Conservation (phyloP, 2,797 vertebrate species). For the Pempheris klunzingeri region DNA sequence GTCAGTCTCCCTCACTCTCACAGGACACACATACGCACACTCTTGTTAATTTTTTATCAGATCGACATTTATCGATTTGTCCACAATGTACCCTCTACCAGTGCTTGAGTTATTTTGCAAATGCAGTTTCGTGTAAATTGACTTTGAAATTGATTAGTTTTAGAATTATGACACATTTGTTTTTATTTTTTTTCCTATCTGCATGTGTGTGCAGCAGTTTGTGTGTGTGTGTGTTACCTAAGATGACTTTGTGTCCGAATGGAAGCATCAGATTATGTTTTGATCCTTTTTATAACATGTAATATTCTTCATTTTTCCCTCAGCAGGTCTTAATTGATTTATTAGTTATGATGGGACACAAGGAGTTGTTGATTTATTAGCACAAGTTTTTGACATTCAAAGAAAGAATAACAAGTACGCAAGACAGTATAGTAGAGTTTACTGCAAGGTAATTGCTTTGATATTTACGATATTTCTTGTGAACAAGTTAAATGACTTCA, state of each 20-base stretch:
- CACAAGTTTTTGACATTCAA: conserved; percentile 5
- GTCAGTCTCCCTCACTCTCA: background rate
- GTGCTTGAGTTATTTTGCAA: conserved; percentile 45
- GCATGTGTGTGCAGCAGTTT: background rate
- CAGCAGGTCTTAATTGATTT: conserved; percentile 23
- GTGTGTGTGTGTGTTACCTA: background rate
- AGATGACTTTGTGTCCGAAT: conserved; percentile 44
- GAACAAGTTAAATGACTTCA: too few species aligned
- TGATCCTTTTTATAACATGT: conserved; percentile 29
- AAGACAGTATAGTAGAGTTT: too few species aligned
- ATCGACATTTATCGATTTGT: conserved; percentile 50
- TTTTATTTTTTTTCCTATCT: background rate
- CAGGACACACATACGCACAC: conserved; percentile 4
- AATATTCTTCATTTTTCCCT: conserved; percentile 27
- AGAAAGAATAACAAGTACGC: too few species aligned
- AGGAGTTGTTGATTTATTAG: background rate
- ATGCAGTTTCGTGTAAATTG: conserved; percentile 39
- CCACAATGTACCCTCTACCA: conserved; percentile 7
- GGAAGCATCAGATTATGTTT: conserved; percentile 34
- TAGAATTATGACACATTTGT: conserved; percentile 7
- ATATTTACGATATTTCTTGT: too few species aligned
- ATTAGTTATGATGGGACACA: conserved; percentile 18
- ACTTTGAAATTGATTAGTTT: conserved; percentile 48
- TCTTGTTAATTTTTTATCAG: conserved; percentile 33
- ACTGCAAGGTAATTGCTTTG: too few species aligned